phyloP scores from a whole-genome alignment of 2,113 vertebrate genomes.

The Pampusana beccarii region DNA sequence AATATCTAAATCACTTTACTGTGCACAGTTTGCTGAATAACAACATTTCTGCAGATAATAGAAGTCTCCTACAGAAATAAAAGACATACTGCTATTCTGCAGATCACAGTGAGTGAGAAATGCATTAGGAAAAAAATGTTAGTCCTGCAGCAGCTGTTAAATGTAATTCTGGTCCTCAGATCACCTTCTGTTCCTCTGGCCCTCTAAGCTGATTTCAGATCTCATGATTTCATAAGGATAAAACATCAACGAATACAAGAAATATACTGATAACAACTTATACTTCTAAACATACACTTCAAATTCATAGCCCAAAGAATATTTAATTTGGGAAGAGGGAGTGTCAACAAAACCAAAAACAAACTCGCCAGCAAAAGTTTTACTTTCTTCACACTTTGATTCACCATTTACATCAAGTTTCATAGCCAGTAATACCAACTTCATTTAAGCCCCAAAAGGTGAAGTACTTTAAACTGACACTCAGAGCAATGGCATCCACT shows the following conservation, averaged over 20 bases:
- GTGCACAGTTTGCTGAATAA: neutral
- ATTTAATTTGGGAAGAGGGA: neutral
- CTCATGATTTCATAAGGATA: neutral
- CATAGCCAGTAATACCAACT: neutral
- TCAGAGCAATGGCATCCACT: neutral
- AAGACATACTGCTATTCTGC: neutral
- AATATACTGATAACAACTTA: neutral
- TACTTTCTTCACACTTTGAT: constrained; percentile 28
- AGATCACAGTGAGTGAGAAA: neutral
- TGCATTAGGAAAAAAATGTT: neutral
- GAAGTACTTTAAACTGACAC: neutral
- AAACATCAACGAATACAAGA: neutral
- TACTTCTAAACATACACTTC: neutral
- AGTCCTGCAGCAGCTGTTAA: neutral
- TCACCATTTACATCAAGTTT: constrained; percentile 26
- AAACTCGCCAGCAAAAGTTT: neutral
- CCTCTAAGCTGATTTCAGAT: neutral
- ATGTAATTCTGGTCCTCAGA: neutral
- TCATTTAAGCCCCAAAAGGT: neutral
- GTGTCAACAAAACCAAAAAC: neutral
- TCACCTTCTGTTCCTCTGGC: neutral
- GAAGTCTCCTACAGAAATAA: neutral
- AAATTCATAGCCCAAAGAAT: neutral
- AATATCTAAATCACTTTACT: neutral
- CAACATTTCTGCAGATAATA: neutral